phyloP scores from a whole-genome alignment of 30 jellyfish, hydroid and myxozoan species.

The Turritopsis dohrnii region DNA sequence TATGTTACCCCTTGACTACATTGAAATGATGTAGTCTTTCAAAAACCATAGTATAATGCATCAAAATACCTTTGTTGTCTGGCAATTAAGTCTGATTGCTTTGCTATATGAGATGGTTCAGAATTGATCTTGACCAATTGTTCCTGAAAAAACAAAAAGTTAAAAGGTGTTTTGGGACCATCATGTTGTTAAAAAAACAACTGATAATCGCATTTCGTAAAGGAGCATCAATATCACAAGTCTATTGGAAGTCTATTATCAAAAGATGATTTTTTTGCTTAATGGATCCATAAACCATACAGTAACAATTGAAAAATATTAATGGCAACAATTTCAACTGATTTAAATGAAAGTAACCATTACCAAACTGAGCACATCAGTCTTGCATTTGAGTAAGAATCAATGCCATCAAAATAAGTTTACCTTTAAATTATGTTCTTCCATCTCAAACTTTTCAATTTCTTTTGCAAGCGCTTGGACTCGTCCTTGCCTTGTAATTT shows the following conservation, averaged over 20 bases:
- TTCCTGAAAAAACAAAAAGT: too few relatives aligned
- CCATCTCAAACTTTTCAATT: conserved; percentile 52
- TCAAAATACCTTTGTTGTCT: conserved; percentile 62
- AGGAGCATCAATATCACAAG: too few relatives aligned
- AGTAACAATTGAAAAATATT: too few relatives aligned
- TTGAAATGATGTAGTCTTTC: not conserved
- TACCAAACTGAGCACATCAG: too few relatives aligned
- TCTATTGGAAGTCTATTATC: too few relatives aligned
- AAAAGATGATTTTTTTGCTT: too few relatives aligned
- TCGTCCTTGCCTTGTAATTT: conserved; percentile 35
- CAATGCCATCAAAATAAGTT: not conserved
- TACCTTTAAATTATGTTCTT: conserved; percentile 68
- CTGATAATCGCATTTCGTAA: too few relatives aligned
- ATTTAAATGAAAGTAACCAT: too few relatives aligned
- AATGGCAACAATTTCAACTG: too few relatives aligned
- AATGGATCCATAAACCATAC: too few relatives aligned
- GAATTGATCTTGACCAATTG: conserved; percentile 51
- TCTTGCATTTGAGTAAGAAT: not conserved
- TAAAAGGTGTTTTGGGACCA: too few relatives aligned
- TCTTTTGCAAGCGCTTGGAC: conserved; percentile 34
- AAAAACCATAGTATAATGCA: not conserved
- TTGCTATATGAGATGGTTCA: conserved; percentile 82
- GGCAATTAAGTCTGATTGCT: conserved; percentile 66
- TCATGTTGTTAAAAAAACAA: too few relatives aligned
- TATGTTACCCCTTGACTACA: not conserved